Conservation (phyloP, 1,140 invertebrate genomes). For the Ylistrum balloti region DNA sequence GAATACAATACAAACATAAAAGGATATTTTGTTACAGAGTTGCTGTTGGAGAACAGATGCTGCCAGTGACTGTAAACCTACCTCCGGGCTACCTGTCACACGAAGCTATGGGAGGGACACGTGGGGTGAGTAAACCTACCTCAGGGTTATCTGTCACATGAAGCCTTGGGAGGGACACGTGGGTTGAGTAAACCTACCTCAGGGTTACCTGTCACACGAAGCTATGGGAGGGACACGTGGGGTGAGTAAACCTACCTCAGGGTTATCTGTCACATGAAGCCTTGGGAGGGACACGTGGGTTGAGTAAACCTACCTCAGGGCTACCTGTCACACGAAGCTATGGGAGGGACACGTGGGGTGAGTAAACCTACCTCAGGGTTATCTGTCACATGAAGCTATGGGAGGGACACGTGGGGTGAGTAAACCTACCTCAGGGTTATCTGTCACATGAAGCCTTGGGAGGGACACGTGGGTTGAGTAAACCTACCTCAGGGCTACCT, state of each 20-base stretch:
- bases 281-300: slow-evolving; percentile 89
- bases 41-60: slow-evolving; percentile 89
- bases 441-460: too few relatives aligned
- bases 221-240: slow-evolving; percentile 91
- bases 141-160: slow-evolving; percentile 92
- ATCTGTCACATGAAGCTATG: too few relatives aligned
- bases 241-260: slow-evolving; percentile 86
- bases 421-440: background rate
- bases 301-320: slow-evolving; percentile 61
- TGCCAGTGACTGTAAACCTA: slow-evolving; percentile 93
- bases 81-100: slow-evolving; percentile 94
- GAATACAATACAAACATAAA: too few relatives aligned
- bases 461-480: too few relatives aligned
- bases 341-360: too few relatives aligned
- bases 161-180: slow-evolving; percentile 92
- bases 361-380: too few relatives aligned
- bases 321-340: background rate
- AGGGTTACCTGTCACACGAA: slow-evolving; percentile 94
- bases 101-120: slow-evolving; percentile 93
- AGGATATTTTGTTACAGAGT: slow-evolving; percentile 81
- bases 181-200: slow-evolving; percentile 85
- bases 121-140: slow-evolving; percentile 85
- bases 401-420: too few relatives aligned
- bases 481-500: background rate
- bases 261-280: slow-evolving; percentile 95